Conservation (phyloP, 2,888 invertebrate species). For the Charanyca ferruginea region DNA sequence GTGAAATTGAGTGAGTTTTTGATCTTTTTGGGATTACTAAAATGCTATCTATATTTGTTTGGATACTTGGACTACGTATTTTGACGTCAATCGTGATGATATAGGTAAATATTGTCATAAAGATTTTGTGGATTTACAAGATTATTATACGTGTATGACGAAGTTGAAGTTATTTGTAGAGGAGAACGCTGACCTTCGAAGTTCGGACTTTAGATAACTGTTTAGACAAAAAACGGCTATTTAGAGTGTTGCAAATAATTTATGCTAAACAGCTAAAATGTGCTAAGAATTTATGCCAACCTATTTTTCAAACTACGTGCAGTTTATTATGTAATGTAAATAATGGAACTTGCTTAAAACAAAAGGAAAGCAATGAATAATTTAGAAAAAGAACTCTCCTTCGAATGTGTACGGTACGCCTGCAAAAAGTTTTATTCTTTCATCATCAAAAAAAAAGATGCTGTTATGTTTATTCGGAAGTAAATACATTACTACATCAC, state of each 20-base stretch:
- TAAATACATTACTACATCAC: no score
- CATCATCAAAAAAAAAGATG: no score
- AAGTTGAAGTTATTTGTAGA: not conserved
- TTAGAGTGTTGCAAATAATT: conserved; percentile 18
- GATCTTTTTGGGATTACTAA: not conserved
- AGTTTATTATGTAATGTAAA: not conserved
- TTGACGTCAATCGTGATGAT: not conserved
- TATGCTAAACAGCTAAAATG: conserved; percentile 16
- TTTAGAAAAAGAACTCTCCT: no score
- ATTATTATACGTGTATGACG: not conserved
- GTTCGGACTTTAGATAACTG: not conserved
- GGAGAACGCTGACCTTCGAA: not conserved
- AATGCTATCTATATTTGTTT: not conserved
- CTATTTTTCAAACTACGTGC: not conserved
- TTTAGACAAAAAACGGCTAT: conserved; percentile 8
- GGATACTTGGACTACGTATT: not conserved
- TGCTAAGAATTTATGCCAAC: conserved; percentile 21
- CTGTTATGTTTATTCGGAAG: no score
- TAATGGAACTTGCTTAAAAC: no score
- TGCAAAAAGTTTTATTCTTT: no score
- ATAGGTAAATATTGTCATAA: not conserved
- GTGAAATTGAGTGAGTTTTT: not conserved
- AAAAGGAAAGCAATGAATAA: no score
- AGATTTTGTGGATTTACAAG: not conserved
- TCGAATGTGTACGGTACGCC: no score